phyloP scores from a whole-genome alignment of 1,140 invertebrate genomes.

The Episyrphus balteatus region DNA sequence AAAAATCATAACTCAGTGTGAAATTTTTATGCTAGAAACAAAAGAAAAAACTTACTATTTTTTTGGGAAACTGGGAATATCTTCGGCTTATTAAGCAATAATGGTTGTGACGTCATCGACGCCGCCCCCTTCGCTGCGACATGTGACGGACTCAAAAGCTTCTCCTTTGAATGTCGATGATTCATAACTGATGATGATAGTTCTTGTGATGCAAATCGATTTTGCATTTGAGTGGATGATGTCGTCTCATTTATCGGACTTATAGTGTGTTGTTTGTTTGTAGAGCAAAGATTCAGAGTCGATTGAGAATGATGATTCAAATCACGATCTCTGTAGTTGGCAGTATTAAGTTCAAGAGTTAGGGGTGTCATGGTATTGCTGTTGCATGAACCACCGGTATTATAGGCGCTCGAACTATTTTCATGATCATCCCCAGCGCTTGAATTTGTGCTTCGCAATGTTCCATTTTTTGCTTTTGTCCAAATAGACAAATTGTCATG shows the following conservation, averaged over 20 bases:
- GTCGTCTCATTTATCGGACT: constrained; percentile 2
- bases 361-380: constrained; percentile 47
- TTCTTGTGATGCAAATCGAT: too few relatives aligned
- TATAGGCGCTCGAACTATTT: constrained; percentile 63
- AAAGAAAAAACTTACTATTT: too few relatives aligned
- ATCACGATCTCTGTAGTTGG: not conserved
- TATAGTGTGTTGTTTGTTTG: constrained; percentile 6
- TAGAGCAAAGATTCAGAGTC: too few relatives aligned
- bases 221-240: too few relatives aligned
- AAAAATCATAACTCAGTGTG: too few relatives aligned
- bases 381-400: constrained; percentile 63
- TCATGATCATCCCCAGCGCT: constrained; percentile 48
- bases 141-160: constrained; percentile 1
- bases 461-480: not conserved
- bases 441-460: not conserved
- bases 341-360: constrained; percentile 41
- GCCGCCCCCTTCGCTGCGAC: too few relatives aligned
- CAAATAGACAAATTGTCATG: not conserved
- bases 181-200: too few relatives aligned
- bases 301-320: not conserved
- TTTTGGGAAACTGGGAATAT: too few relatives aligned
- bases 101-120: too few relatives aligned
- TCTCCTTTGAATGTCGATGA: not conserved
- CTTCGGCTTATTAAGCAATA: too few relatives aligned
- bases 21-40: too few relatives aligned